phyloP scores from a whole-genome alignment of 2,113 vertebrate genomes.

The Alligator mississippiensis region DNA sequence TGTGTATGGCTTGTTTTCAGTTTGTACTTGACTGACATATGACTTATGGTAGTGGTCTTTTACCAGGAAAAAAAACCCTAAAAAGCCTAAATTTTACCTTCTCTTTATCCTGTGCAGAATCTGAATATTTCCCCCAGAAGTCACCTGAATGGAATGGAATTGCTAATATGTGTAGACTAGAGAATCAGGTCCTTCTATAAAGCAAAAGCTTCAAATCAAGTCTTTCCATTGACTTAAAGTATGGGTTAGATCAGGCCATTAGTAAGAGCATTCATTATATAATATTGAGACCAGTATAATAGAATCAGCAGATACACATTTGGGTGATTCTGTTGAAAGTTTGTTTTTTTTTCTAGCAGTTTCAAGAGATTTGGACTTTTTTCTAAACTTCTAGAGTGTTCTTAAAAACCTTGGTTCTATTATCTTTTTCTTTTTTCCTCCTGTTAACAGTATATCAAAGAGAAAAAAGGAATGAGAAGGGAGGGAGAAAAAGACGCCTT shows the following conservation, averaged over 20 bases:
- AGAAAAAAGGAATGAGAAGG: background rate
- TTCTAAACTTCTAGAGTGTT: conserved; percentile 24
- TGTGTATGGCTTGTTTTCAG: background rate
- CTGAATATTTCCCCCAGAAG: background rate
- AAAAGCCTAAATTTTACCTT: background rate
- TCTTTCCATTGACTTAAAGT: background rate
- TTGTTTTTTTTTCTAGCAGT: background rate
- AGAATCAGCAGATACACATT: background rate
- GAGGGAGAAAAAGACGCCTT: background rate
- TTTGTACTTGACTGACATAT: conserved; percentile 18
- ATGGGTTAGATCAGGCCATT: background rate
- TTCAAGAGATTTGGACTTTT: background rate
- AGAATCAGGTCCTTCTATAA: background rate
- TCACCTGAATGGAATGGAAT: rapidly evolving
- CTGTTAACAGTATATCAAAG: background rate
- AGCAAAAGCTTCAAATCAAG: background rate
- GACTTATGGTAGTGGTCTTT: background rate
- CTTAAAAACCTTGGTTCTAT: background rate
- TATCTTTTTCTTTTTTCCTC: conserved; percentile 14
- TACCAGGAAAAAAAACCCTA: background rate
- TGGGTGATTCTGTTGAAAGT: background rate
- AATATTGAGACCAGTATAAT: background rate
- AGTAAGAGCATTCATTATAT: background rate
- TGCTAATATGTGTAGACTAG: background rate
- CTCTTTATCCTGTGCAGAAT: background rate